Evolutionary conservation across 2,113 vertebrate species (phyloP).

Genomic region (Hemiscyllium ocellatum): DNA sequence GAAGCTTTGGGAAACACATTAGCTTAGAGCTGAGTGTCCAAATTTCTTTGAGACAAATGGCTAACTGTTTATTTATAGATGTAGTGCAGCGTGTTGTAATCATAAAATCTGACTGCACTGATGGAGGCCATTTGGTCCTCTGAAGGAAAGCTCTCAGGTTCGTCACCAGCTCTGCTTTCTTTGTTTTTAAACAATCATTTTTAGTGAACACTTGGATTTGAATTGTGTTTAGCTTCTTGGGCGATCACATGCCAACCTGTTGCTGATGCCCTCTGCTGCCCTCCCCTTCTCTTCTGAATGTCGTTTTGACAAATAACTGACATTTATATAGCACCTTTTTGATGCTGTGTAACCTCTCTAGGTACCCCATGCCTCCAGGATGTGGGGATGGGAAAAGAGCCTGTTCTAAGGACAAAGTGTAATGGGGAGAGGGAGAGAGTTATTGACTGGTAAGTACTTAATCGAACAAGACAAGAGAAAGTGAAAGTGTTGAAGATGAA

Average conservation of each 20-base stretch:
- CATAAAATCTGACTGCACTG: neutral
- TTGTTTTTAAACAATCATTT: neutral
- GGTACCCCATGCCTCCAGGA: neutral
- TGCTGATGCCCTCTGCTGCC: too few relatives aligned
- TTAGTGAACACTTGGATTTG: neutral
- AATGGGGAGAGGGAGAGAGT: neutral
- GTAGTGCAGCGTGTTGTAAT: neutral
- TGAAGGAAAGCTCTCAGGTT: neutral
- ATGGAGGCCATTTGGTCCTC: neutral
- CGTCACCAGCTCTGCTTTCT: neutral
- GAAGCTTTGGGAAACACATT: neutral
- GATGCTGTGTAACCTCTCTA: neutral
- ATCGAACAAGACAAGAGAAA: neutral
- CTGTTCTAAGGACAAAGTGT: neutral
- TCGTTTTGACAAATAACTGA: neutral
- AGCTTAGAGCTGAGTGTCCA: too few relatives aligned
- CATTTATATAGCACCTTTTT: neutral
- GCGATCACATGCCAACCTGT: neutral
- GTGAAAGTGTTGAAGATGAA: neutral
- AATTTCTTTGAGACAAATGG: neutral
- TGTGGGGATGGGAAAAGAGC: neutral
- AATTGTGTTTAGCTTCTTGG: neutral
- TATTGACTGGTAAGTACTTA: neutral
- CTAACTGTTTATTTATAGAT: neutral
- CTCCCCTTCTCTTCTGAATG: neutral